Conservation (phyloP, 2,888 invertebrate species). For the Scaptomyza flava region DNA sequence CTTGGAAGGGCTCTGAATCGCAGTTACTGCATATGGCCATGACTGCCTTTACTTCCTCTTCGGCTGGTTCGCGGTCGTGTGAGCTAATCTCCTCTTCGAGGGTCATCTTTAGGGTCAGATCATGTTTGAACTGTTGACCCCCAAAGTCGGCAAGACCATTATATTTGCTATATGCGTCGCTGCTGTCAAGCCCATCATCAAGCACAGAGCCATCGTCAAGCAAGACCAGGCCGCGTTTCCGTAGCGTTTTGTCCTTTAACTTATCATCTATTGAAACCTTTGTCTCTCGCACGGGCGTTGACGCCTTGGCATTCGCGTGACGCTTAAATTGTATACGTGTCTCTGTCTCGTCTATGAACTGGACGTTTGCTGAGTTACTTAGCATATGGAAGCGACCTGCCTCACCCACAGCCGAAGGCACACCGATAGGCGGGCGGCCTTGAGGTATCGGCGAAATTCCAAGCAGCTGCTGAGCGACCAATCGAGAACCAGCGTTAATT, state of each 20-base stretch:
- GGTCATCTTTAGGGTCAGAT: conserved; percentile 84
- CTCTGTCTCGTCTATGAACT: conserved; percentile 86
- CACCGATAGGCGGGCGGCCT: conserved; percentile 4
- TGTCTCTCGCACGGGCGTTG: background rate
- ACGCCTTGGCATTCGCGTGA: conserved; percentile 30
- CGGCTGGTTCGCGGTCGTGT: conserved; percentile 92
- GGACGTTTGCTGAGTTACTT: conserved; percentile 87
- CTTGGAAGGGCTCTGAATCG: conserved; percentile 91
- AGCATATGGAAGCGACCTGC: conserved; percentile 64
- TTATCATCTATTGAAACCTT: background rate
- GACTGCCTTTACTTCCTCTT: conserved; percentile 92
- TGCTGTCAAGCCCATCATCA: conserved; percentile 86
- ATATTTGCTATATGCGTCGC: conserved; percentile 57
- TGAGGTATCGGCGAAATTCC: conserved; percentile 45
- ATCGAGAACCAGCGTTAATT: conserved; percentile 86
- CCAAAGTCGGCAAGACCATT: conserved; percentile 90
- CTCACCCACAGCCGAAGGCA: conserved; percentile 4
- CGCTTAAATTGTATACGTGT: conserved; percentile 81
- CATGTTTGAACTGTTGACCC: conserved; percentile 87
- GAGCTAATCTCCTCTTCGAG: conserved; percentile 85
- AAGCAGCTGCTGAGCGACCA: conserved; percentile 86
- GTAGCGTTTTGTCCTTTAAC: conserved; percentile 73
- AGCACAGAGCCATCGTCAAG: conserved; percentile 89
- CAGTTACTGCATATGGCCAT: conserved; percentile 92
- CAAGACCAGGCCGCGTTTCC: conserved; percentile 88